phyloP scores from a whole-genome alignment of 2,888 invertebrate genomes.

The Mycalesis mineus region DNA sequence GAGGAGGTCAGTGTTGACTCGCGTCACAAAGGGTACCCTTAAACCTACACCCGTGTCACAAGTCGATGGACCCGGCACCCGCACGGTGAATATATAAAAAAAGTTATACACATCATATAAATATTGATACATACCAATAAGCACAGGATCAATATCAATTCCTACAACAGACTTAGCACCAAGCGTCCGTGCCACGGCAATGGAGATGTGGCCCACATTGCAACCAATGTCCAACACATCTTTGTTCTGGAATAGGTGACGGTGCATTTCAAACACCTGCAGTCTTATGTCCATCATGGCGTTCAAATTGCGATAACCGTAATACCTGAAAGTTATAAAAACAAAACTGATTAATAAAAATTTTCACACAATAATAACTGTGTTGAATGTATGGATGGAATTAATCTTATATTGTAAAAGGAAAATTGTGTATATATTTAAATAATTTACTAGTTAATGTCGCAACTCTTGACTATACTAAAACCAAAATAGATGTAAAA shows the following conservation, averaged over 20 bases:
- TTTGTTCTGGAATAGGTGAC: constrained; percentile 91
- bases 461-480: too few relatives aligned
- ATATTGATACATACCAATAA: constrained; percentile 78
- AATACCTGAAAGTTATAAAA: constrained; percentile 82
- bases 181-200: constrained; percentile 91
- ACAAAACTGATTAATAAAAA: neutral
- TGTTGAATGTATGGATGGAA: neutral
- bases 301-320: constrained; percentile 93
- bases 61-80: too few relatives aligned
- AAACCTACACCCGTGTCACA: too few relatives aligned
- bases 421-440: too few relatives aligned
- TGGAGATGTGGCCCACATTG: constrained; percentile 96
- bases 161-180: constrained; percentile 92
- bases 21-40: too few relatives aligned
- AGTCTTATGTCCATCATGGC: constrained; percentile 90
- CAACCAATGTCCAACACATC: constrained; percentile 98
- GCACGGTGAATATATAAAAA: too few relatives aligned
- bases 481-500: too few relatives aligned
- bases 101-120: too few relatives aligned
- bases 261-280: constrained; percentile 86
- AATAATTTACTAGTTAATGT: too few relatives aligned
- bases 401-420: too few relatives aligned
- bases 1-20: too few relatives aligned
- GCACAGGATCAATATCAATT: constrained; percentile 94
- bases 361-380: neutral